Conservation (phyloP, 2,888 invertebrate species). For the Barypeithes pellucidus region DNA sequence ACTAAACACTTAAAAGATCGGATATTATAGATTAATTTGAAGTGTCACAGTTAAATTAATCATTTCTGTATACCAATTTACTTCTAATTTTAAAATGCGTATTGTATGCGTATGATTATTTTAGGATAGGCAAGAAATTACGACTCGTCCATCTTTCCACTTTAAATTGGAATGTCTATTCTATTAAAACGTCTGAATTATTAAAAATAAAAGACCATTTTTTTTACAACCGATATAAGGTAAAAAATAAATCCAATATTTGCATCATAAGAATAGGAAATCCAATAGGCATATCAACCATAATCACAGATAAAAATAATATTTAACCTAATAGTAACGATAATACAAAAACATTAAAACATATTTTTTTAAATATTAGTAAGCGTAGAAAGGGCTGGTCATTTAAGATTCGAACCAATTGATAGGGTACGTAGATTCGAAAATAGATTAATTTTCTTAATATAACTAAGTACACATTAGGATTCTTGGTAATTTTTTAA, state of each 20-base stretch:
- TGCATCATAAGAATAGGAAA: constrained; percentile 25
- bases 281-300: constrained; percentile 29
- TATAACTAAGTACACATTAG: too few species aligned
- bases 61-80: neutral
- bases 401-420: constrained; percentile 23
- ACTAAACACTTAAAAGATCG: neutral
- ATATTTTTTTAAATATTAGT: constrained; percentile 45
- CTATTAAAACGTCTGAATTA: too few species aligned
- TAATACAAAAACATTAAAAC: constrained; percentile 38
- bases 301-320: constrained; percentile 53
- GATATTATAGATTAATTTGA: neutral
- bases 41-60: neutral
- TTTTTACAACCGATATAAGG: too few species aligned
- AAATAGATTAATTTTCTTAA: neutral
- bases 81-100: too few species aligned
- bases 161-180: too few species aligned
- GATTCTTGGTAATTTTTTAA: too few species aligned
- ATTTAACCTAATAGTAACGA: constrained; percentile 41
- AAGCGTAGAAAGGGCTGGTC: constrained; percentile 49
- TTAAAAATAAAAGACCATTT: too few species aligned
- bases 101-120: too few species aligned
- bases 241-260: neutral
- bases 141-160: too few species aligned
- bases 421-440: constrained; percentile 3
- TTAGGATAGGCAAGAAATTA: too few species aligned